A percentile compares a stretch with the other conserved stretches of the same genome.
phyloP scores from a whole-genome alignment of 2,888 invertebrate species.

The Andricus quercusramuli region DNA sequence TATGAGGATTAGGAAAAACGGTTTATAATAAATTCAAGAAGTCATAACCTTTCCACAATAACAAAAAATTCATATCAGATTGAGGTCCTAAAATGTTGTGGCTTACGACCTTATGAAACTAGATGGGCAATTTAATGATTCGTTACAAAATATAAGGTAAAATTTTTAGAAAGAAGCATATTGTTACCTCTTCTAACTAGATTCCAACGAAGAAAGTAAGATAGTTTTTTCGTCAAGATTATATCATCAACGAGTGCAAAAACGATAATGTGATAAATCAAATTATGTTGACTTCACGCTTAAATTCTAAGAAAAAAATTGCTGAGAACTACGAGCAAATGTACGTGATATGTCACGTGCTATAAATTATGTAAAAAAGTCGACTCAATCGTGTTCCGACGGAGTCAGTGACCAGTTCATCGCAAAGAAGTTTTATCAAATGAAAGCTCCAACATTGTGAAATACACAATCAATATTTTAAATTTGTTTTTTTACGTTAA shows the following conservation, averaged over 20 bases:
- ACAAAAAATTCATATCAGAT: too few relatives aligned
- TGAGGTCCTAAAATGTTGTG: too few relatives aligned
- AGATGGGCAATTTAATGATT: too few relatives aligned
- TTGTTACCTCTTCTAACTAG: neutral
- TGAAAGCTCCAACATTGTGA: neutral
- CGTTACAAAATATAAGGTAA: too few relatives aligned
- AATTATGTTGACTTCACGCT: neutral
- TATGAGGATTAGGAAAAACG: too few relatives aligned
- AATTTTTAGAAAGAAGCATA: too few relatives aligned
- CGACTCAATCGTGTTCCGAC: neutral
- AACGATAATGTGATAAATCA: constrained; percentile 5
- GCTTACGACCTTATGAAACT: too few relatives aligned
- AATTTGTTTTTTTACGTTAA: too few relatives aligned
- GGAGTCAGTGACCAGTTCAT: neutral
- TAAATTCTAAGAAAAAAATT: neutral
- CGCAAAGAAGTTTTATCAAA: neutral
- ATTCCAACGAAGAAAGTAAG: neutral
- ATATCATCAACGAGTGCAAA: neutral
- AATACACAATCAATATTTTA: neutral
- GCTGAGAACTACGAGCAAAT: neutral
- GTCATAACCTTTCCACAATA: too few relatives aligned
- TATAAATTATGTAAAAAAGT: neutral
- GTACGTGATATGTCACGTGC: neutral
- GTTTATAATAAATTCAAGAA: too few relatives aligned
- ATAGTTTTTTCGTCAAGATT: neutral